Evolutionary conservation across 2,888 invertebrate genomes (phyloP), one percentile per base, ranked within the genome.

Genomic region (Drosophila kambysellisi): DNA sequence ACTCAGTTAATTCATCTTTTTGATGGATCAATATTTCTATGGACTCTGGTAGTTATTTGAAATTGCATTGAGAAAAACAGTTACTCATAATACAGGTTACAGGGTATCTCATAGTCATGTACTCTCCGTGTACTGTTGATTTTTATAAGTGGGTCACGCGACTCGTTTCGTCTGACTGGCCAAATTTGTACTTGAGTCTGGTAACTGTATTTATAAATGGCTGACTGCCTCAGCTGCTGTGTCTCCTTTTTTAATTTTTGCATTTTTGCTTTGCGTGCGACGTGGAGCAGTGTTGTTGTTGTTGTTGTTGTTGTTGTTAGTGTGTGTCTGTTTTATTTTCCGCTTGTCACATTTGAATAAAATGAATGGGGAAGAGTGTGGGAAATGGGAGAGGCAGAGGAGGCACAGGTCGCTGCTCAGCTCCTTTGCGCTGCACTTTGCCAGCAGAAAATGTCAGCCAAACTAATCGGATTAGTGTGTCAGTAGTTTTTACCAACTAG

Each of bases 391-490:
- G 41, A 2, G 15, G 15, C 46, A 32, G n/a, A 25, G 17, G 3
- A 17, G 32, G 53, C 59, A 76, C 52, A 63, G 63, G 46, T 75
- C 71, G 59, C 46, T 8, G 57, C 43, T 61, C 37, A 54, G 70
- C 48, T 73, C 67, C 83, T 72, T 75, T 80, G 57, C 56, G 70
- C 61, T 86, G 82, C 86, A 88, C 76, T 85, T 71, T 79, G 70
- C 73, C 73, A 74, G 74, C 82, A 78, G 63, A 88, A 82, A 86
- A 83, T 88, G 86, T 86, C 84, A 88, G 78, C 74, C 78, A 72
- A 85, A 84, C 88, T 89, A 88, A 88, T 88, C 88, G 89, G 88
- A 88, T 88, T 88, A 87, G 89, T 88, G 87, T 89, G 89, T 88
- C 89, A 82, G 76, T 79, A 74, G 79, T 79, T 78, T 81, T 76